Evolutionary conservation across 2,797 vertebrate species (phyloP).

Genomic region (Hafferia zeledoni): DNA sequence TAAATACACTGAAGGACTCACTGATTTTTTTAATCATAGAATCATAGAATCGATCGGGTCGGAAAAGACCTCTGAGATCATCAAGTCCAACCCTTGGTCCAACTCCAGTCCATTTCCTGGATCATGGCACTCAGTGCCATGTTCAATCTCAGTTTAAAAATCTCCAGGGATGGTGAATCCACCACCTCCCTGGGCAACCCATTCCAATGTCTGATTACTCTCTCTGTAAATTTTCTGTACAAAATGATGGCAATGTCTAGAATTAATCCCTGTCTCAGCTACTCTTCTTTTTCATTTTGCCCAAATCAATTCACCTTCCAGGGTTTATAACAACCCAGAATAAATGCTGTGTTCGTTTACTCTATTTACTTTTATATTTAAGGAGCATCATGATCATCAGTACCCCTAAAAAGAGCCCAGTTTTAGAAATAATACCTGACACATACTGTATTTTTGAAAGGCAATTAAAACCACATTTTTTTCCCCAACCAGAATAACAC

Average conservation of each 20-base stretch:
- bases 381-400: not conserved
- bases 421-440: not conserved
- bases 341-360: not conserved
- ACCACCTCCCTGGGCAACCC: no score
- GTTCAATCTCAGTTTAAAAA: no score
- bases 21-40: not conserved
- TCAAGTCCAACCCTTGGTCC: no score
- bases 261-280: not conserved
- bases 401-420: not conserved
- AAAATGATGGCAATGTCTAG: not conserved
- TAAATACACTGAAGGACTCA: not conserved
- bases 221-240: not conserved
- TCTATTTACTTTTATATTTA: not conserved
- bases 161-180: no score
- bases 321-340: not conserved
- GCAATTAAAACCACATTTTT: not conserved
- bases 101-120: no score
- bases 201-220: no score
- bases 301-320: not conserved
- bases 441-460: not conserved
- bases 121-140: no score
- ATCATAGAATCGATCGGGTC: no score
- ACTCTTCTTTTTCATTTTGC: not conserved
- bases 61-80: no score
- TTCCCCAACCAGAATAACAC: not conserved